Conservation (phyloP, 2,797 vertebrate species). For the Dallia pectoralis region DNA sequence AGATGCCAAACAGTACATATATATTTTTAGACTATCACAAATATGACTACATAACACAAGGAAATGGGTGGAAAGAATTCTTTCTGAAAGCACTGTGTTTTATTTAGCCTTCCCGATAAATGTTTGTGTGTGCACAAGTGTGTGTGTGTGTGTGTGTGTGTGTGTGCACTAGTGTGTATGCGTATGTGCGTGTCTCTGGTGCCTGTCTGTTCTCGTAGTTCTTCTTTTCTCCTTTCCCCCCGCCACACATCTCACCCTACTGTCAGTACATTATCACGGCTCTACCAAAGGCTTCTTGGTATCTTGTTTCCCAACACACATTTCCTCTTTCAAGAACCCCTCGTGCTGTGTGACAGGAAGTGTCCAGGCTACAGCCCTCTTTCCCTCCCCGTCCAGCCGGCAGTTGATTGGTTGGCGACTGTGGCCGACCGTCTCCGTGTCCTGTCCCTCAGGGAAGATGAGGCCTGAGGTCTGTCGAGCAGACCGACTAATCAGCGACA, state of each 20-base stretch:
- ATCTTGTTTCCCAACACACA: not conserved
- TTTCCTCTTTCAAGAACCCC: not conserved
- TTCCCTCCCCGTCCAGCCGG: not conserved
- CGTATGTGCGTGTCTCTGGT: too few species aligned
- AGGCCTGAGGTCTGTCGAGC: not conserved
- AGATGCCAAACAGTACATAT: too few species aligned
- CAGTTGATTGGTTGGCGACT: constrained; percentile 2
- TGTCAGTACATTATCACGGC: not conserved
- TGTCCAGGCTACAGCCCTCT: not conserved
- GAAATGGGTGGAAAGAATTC: too few species aligned
- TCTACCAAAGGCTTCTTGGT: not conserved
- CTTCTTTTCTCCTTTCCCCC: not conserved
- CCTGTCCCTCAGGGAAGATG: not conserved
- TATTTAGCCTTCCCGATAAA: not conserved
- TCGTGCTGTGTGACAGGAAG: not conserved
- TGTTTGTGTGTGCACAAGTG: not conserved
- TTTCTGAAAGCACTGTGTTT: not conserved
- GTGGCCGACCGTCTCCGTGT: not conserved
- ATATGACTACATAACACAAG: too few species aligned
- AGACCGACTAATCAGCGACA: constrained; percentile 19
- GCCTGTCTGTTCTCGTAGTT: not conserved
- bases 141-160: not conserved
- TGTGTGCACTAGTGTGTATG: not conserved
- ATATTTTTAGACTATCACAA: too few species aligned
- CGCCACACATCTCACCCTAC: not conserved